Percentiles rank a stretch among this genome's conserved stretches.
Conservation (phyloP, 2,113 vertebrate species). For the Hymenochirus boettgeri region DNA sequence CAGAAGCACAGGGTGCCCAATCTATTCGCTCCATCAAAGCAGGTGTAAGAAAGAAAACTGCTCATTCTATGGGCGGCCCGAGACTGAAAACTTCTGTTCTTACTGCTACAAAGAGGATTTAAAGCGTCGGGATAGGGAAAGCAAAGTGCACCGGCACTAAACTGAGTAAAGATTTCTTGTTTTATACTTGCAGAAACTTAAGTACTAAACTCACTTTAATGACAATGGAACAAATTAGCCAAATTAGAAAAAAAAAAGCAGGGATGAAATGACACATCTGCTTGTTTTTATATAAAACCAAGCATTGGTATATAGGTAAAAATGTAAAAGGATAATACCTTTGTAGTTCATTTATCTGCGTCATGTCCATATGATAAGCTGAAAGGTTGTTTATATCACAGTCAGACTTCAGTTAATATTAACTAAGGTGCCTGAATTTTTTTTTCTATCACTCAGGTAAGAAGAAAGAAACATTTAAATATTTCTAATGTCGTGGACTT, state of each 20-base stretch:
- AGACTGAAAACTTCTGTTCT: conserved; percentile 95
- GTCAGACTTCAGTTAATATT: conserved; percentile 70
- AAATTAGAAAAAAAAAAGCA: conserved; percentile 16
- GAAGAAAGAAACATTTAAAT: conserved; percentile 60
- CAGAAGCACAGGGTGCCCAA: conserved; percentile 72
- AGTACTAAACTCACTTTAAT: conserved; percentile 37
- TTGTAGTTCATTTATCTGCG: conserved; percentile 60
- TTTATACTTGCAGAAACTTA: conserved; percentile 57
- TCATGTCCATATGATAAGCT: conserved; percentile 61
- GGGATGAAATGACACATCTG: conserved; percentile 8
- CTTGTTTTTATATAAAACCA: conserved; percentile 32
- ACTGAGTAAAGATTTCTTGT: conserved; percentile 51
- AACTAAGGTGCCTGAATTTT: conserved; percentile 77
- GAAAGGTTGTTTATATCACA: conserved; percentile 64
- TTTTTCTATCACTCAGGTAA: conserved; percentile 79
- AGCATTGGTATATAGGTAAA: conserved; percentile 6
- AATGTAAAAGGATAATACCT: conserved; percentile 52
- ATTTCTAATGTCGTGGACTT: conserved; percentile 45
- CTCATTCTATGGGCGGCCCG: conserved; percentile 91
- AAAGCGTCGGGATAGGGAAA: conserved; percentile 81
- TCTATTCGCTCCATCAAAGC: conserved; percentile 85
- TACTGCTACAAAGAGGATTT: conserved; percentile 97
- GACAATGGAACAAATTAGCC: conserved; percentile 37
- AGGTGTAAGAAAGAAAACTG: conserved; percentile 94
- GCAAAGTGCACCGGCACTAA: conserved; percentile 73